Base-by-base conservation (phyloP, 2,888 invertebrate genomes). In the Drosophila trichaetosa region DNA sequence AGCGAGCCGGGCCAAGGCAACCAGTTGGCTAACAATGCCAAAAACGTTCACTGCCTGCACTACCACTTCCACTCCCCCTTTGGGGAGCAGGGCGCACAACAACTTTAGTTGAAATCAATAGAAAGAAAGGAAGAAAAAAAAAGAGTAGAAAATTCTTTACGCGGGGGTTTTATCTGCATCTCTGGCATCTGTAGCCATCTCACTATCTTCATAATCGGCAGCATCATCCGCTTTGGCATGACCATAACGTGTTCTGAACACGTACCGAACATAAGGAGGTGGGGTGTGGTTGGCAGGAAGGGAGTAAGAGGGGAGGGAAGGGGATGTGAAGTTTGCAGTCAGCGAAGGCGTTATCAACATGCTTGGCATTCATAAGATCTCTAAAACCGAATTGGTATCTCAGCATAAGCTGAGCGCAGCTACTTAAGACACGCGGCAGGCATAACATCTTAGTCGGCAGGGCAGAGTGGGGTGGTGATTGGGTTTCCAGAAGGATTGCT, bases 281-380 rank as follows among this genome's bases (percentile, higher is more conserved):
- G 21, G 4, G 24, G 21, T 8, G n/a, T n/a, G 33, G 11, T 33
- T 33, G 33, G 4, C 33, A 33, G 64, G 51, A 42, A 38, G n/a
- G 16, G 16, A 7, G 36, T 36, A 36, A 31, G 33, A 1, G 40
- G 6, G n/a, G 11, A 2, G 46, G 46, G 2, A 0, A 4, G 8
- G 24, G 16, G 16, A 2, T 46, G 24, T 46, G 46, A 7, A 46
- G 24, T 46, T 46, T 60, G 36, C 31, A 48, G 67, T 33, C 31
- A 21, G 62, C 72, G 40, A 75, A 56, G 69, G 81, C 81, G 74
- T 89, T 87, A 89, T 87, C 87, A 79, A 60, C 87, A 87, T 87
- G 87, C 85, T 75, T 76, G 61, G 87, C 89, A 87, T 87, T 87
- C 86, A 87, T 83, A 76, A 79, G 86, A 89, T 87, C 84, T 85